Evolutionary conservation across 2,888 invertebrate genomes (phyloP).

Genomic region (Cenopis cana): DNA sequence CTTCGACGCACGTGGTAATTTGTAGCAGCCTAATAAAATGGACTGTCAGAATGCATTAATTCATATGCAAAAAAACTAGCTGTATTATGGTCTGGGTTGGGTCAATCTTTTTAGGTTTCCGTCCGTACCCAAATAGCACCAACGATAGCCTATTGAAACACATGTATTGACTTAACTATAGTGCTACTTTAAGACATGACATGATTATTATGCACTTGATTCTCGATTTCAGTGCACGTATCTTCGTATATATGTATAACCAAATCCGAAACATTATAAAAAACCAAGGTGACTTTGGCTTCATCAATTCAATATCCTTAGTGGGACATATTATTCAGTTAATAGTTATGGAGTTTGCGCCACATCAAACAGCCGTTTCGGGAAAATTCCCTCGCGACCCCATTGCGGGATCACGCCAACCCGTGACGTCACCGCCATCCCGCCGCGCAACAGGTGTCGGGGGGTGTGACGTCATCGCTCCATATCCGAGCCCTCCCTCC

Average conservation of each 20-base stretch:
- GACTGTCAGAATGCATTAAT: not conserved
- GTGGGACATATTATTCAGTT: constrained; percentile 4
- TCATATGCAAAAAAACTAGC: too few species aligned
- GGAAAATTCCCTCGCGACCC: constrained; percentile 13
- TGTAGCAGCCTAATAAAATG: not conserved
- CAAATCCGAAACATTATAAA: not conserved
- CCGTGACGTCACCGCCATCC: constrained; percentile 43
- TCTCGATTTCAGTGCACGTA: not conserved
- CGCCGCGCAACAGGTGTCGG: constrained; percentile 33
- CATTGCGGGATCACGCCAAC: constrained; percentile 31
- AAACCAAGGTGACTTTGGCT: not conserved
- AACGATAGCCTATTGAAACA: too few species aligned
- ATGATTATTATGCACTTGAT: not conserved
- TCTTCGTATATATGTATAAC: not conserved
- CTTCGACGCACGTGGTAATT: not conserved
- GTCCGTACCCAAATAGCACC: too few species aligned
- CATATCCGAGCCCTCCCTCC: constrained; percentile 35
- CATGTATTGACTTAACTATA: not conserved
- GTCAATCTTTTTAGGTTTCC: too few species aligned
- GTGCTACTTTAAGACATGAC: not conserved
- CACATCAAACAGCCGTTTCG: constrained; percentile 23
- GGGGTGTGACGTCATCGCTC: constrained; percentile 41
- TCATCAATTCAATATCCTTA: not conserved
- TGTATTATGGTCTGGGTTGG: too few species aligned
- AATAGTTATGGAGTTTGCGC: constrained; percentile 19